Evolutionary conservation across 2,888 invertebrate species (phyloP), one percentile per base, ranked within the genome.

Genomic region (Unio pictorum): DNA sequence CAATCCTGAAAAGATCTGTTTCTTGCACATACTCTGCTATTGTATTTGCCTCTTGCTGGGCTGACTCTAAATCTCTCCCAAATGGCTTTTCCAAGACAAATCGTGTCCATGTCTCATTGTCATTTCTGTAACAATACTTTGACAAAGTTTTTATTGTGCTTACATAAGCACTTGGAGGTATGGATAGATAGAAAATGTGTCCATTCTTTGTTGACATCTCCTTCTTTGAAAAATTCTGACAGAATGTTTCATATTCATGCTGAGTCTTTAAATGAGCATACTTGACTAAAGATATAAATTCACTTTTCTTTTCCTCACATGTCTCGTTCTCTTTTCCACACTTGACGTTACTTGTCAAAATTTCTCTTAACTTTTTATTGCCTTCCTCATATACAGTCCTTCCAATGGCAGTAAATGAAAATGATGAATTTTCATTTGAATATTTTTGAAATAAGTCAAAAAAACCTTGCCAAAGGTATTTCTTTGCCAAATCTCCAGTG

Each of bases 1-100:
- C 99, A 84, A 99, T 98, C 81, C 99, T 93, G 89, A 98, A 99
- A 66, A 99, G 93, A 90, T 99, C 97, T n/a, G 84, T 78, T 67
- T 86, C 86, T 18, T 92, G 93, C 90, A 98, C 99, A 30, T 98
- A 91, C 0, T 93, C 92, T 0, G 94, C 93, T 78, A 99, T 91
- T 90, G 61, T 64, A 55, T 98, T 92, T 55, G 95, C 95, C 58
- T 99, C 92, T 74, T 93, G 93, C 64, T 94, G 93, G 0, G 99
- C 99, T 63, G 94, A 94, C 1, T 92, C 93, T 74, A 94, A 94
- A 91, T 99, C 98, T 68, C 94, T 93, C 0, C 99, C 99, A 91
- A 99, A 99, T 5, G 99, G 99, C 90, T 99, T 99, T 90, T 99
- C 99, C 75, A 99, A 94, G 68, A 99, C 98, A 60, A 99, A 93